phyloP scores from a whole-genome alignment of 2,888 invertebrate species.

The Perizoma affinitatum region DNA sequence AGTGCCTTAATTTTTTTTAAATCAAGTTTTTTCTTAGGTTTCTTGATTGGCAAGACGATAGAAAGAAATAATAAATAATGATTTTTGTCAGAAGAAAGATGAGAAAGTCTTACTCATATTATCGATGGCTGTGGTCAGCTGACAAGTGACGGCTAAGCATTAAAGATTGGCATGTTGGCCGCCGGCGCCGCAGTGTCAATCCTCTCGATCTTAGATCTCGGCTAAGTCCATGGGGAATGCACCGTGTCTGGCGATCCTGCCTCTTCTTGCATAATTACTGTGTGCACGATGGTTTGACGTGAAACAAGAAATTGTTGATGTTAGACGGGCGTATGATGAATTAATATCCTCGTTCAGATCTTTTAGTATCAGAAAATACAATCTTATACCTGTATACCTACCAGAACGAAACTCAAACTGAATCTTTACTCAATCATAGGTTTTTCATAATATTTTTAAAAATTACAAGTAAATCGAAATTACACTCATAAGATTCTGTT shows the following conservation, averaged over 20 bases:
- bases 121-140: constrained; percentile 45
- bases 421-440: too few relatives aligned
- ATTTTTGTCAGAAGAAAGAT: too few relatives aligned
- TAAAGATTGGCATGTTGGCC: constrained; percentile 72
- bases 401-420: too few relatives aligned
- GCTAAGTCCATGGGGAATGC: constrained; percentile 54
- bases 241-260: constrained; percentile 41
- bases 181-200: constrained; percentile 72
- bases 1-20: too few relatives aligned
- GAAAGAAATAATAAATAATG: too few relatives aligned
- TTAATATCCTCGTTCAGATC: neutral
- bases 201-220: constrained; percentile 69
- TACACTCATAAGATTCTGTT: too few relatives aligned
- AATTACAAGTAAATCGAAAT: too few relatives aligned
- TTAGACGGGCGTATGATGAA: neutral
- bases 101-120: too few relatives aligned
- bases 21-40: too few relatives aligned
- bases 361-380: neutral
- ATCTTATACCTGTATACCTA: too few relatives aligned
- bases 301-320: constrained; percentile 11
- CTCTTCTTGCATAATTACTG: constrained; percentile 37
- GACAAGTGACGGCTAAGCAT: constrained; percentile 53
- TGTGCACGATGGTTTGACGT: constrained; percentile 18
- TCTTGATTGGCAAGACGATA: too few relatives aligned
- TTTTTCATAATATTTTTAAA: too few relatives aligned